Percentiles rank a stretch among this genome's conserved stretches.
phyloP scores from a whole-genome alignment of 2,888 invertebrate genomes.

The Stenoptilia bipunctidactyla region DNA sequence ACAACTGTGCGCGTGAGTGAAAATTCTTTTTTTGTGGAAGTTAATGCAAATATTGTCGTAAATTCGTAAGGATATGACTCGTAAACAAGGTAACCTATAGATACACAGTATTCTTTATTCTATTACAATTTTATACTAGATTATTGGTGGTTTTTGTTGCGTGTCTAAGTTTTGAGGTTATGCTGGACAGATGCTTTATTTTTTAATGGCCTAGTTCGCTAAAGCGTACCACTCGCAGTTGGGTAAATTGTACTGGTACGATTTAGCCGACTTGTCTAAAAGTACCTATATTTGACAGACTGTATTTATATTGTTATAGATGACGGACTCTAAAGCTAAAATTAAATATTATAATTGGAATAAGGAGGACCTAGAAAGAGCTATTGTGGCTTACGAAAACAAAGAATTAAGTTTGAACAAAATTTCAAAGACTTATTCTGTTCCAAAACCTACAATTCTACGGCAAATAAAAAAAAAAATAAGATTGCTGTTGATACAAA shows the following conservation, averaged over 20 bases:
- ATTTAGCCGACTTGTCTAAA: constrained; percentile 2
- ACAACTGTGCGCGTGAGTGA: too few relatives aligned
- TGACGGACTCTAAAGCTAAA: constrained; percentile 6
- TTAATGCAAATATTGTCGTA: constrained; percentile 3
- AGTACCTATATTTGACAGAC: constrained; percentile 3
- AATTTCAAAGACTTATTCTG: constrained; percentile 4
- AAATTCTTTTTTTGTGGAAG: too few relatives aligned
- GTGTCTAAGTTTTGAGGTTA: constrained; percentile 9
- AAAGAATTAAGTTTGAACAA: constrained; percentile 6
- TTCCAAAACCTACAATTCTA: constrained; percentile 7
- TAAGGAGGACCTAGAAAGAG: constrained; percentile 6
- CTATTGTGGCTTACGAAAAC: constrained; percentile 1
- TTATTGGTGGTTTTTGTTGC: constrained; percentile 7
- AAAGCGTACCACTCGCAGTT: constrained; percentile 7
- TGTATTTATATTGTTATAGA: constrained; percentile 7
- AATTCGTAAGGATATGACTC: constrained; percentile 7
- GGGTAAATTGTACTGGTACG: constrained; percentile 7
- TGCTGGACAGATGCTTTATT: constrained; percentile 4
- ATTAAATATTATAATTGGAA: constrained; percentile 11
- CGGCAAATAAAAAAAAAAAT: constrained; percentile 3
- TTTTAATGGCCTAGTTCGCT: constrained; percentile 6
- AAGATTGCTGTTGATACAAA: constrained; percentile 3
- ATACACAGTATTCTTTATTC: constrained; percentile 6
- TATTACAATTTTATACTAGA: constrained; percentile 7
- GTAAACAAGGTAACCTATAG: constrained; percentile 8